Base-by-base conservation (phyloP, 2,797 vertebrate genomes). In the Hypotaenidia philippensis region DNA sequence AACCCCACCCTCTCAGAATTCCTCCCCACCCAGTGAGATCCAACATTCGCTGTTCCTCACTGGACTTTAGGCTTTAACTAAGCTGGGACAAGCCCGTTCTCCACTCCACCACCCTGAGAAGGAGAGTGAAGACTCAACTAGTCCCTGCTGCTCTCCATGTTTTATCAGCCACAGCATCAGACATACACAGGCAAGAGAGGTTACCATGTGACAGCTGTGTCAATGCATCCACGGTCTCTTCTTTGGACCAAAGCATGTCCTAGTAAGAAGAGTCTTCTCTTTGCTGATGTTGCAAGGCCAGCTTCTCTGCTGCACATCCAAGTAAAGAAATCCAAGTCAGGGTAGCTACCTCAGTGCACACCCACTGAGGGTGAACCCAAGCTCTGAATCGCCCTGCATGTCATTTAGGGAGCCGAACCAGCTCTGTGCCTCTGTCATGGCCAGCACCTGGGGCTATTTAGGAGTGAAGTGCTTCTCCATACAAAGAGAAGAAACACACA, bases 371-470 rank as follows among this genome's bases (percentile, higher is more conserved):
- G 60, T 47, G 66, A 94, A 88, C 31, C 26, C 80, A 76, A 70
- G 65, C 27, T 66, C 63, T 56, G 90, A 94, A 90, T 60, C 61
- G 23, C 77, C 77, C 70, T 4, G 3, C 1, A 12, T 56, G 77
- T 79, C 66, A 57, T 78, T 61, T 16, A 5, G 8, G 12, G 63
- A 77, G 49, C 68, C 61, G 31, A 90, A 90, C 52, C 45, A 79
- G 87, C 74, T 90, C 70, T 70, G 76, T 76, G 77, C 63, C 55
- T 90, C 57, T 44, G 77, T n/a, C 70, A 50, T 1, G 1, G 79
- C 85, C 85, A 91, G 32, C 17, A 70, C 85, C 83, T 55, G 8
- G 65, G 74, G 91, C 74, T 89, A 55, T 70, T 96, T 64, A 80
- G 90, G 63, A 84, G 71, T 40, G 68, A 93, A 94, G 41, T 53